A percentile compares a stretch with the other conserved stretches of the same genome.
Evolutionary conservation across 2,888 invertebrate species (phyloP).

Genomic region (Chironomus tentans): DNA sequence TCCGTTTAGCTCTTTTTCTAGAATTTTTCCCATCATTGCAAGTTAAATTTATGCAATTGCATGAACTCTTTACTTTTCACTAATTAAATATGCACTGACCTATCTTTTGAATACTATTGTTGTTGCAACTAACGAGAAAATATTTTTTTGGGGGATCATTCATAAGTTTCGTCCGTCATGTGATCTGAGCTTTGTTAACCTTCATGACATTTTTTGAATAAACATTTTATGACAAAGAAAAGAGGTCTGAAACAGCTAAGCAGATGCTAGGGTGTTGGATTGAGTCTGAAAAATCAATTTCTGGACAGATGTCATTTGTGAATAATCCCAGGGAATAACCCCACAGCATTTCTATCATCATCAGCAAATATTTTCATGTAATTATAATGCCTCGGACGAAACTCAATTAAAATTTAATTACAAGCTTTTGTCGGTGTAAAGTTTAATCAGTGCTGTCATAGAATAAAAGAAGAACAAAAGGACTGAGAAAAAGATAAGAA

Average conservation of each 20-base stretch:
- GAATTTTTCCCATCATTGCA: neutral
- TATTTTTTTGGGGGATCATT: too few species aligned
- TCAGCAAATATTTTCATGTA: conserved; percentile 11
- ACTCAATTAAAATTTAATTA: conserved; percentile 14
- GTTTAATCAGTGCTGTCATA: neutral
- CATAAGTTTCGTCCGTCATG: too few species aligned
- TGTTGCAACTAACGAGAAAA: too few species aligned
- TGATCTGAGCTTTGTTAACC: too few species aligned
- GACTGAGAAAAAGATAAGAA: neutral
- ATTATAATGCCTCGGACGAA: neutral
- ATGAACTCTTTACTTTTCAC: neutral
- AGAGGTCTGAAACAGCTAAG: too few species aligned
- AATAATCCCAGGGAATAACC: too few species aligned
- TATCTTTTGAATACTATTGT: neutral
- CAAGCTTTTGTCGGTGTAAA: neutral
- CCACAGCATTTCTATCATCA: neutral
- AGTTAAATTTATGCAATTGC: neutral
- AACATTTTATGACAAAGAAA: too few species aligned
- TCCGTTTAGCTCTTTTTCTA: too few species aligned
- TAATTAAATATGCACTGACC: neutral
- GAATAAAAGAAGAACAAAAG: neutral
- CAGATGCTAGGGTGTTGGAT: too few species aligned
- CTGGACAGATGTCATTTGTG: too few species aligned
- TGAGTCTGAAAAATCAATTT: too few species aligned
- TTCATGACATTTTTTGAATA: too few species aligned